Conservation (phyloP, 2,113 vertebrate genomes). For the Vulpes ferrilata region DNA sequence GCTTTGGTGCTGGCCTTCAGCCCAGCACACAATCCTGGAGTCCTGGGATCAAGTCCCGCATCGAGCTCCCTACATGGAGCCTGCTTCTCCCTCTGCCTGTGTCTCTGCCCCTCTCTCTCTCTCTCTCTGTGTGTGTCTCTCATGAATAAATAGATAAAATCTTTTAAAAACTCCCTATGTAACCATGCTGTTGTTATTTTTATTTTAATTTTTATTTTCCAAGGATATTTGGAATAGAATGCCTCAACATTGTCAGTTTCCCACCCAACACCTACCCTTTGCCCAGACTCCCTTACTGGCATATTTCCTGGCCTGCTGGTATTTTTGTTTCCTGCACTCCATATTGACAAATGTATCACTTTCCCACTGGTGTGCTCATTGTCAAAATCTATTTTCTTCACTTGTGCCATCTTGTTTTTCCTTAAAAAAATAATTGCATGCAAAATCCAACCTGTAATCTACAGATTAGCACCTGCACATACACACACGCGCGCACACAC, state of each 20-base stretch:
- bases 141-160: no score
- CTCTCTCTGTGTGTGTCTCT: no score
- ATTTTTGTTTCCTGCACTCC: neutral
- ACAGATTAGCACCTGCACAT: neutral
- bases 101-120: no score
- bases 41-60: no score
- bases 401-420: neutral
- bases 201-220: neutral
- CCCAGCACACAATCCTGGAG: no score
- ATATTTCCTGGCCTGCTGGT: slow-evolving; percentile 12
- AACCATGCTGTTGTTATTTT: neutral
- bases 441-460: neutral
- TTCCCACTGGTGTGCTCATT: neutral
- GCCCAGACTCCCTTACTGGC: neutral
- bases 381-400: slow-evolving; percentile 9
- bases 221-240: neutral
- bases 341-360: slow-evolving; percentile 46
- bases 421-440: neutral
- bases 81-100: no score
- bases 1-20: no score
- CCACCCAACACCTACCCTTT: neutral
- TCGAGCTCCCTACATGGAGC: no score
- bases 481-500: fast-evolving
- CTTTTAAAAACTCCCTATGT: neutral
- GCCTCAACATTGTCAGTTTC: neutral